Evolutionary conservation across 1,140 invertebrate genomes (phyloP), one percentile per base, ranked within the genome.

Genomic region (Platyura marginata): DNA sequence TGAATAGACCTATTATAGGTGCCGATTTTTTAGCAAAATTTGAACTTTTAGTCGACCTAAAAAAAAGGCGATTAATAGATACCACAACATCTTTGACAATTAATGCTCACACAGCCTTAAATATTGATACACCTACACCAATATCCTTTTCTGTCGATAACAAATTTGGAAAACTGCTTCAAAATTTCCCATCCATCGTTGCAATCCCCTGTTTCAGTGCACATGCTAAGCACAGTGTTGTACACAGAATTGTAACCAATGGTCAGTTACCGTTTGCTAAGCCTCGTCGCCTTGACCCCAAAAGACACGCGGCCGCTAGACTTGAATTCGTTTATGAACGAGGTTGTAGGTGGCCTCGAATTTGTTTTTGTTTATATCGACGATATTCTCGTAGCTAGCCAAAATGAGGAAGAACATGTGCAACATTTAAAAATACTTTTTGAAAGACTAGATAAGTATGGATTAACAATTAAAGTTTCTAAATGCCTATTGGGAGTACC

Each of bases 311-410:
- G 13, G 25, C 13, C 13, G 25, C 25, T 29, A 6, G 13, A 29
- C 6, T 13, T 8, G 25, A 29, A 13, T 29, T 29, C 25, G 11
- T 45, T 47, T 23, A 44, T 48, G 3, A 23, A 54, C 19, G 20
- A 38, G 40, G 19, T 47, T 16, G 11, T 50, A n/a, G 21, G 40
- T 20, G 55, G 35, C 10, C 44, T 57, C 4, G 50, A 56, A 40
- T 56, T 53, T 25, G 19, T 19, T 18, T 52, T 57, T 36, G 47
- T 59, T 2, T 73, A 68, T 46, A 21, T 73, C 0, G 71, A 72
- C 47, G 70, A 71, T 46, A 57, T 73, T 16, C 47, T 70, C 2
- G 47, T 71, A 2, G 59, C 51, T 29, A 56, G 52, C 8, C 43
- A 41, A 15, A 34, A 19, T 9, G 19, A 39, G 13, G 46, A 51